A percentile compares a stretch with the other conserved stretches of the same genome.
Evolutionary conservation across 2,113 vertebrate genomes (phyloP).

Genomic region (Aldabrachelys gigantea): DNA sequence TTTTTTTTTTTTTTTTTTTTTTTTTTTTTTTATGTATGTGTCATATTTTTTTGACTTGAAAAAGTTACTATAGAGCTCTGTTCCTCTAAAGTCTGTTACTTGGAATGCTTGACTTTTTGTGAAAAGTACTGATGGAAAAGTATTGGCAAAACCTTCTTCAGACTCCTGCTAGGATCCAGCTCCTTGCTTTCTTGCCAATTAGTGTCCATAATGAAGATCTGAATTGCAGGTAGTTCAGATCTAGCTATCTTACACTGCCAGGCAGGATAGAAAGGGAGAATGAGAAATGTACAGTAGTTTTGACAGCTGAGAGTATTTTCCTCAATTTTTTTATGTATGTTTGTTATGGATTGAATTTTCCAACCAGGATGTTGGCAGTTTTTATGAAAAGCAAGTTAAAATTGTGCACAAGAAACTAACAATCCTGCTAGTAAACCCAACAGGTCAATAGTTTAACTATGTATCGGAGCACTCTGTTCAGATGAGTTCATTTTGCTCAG

Average conservation of each 20-base stretch:
- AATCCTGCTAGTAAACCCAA: not conserved
- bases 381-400: not conserved
- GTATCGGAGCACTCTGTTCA: not conserved
- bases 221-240: not conserved
- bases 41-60: slow-evolving; percentile 27
- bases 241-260: not conserved
- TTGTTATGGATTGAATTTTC: not conserved
- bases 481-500: not conserved
- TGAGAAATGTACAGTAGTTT: rapidly evolving
- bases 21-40: not conserved
- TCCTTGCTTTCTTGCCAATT: rapidly evolving
- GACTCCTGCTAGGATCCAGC: rapidly evolving
- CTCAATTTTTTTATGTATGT: not conserved
- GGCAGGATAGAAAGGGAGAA: not conserved
- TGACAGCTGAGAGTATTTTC: rapidly evolving
- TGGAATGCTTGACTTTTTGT: not conserved
- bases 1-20: not conserved
- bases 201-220: rapidly evolving
- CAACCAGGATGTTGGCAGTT: slow-evolving; percentile 27
- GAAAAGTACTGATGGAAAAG: not conserved
- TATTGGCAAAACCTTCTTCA: rapidly evolving
- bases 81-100: rapidly evolving
- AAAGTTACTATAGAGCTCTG: not conserved
- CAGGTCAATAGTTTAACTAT: not conserved
- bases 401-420: not conserved